A percentile compares a stretch with the other conserved stretches of the same genome.
Conservation (phyloP, 2,797 vertebrate genomes). For the Tapera naevia region DNA sequence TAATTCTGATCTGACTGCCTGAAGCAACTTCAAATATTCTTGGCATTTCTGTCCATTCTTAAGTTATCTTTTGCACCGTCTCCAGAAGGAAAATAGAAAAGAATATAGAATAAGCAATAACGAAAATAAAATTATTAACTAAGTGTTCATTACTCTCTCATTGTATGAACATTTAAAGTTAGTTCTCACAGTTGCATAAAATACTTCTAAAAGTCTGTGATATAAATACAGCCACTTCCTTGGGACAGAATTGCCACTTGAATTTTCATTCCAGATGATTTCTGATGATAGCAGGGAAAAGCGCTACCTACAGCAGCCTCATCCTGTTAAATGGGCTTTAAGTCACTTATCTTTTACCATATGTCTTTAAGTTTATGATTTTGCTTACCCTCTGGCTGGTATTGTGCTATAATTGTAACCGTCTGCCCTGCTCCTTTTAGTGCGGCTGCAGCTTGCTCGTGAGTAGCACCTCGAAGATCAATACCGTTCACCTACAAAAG, state of each 20-base stretch:
- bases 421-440: slow-evolving; percentile 96
- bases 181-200: neutral
- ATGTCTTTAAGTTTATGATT: neutral
- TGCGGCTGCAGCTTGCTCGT: slow-evolving; percentile 94
- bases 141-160: neutral
- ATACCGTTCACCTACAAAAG: slow-evolving; percentile 90
- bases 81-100: neutral
- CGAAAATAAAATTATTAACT: neutral
- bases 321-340: neutral
- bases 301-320: neutral
- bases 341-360: neutral
- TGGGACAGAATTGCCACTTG: neutral
- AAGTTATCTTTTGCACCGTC: neutral
- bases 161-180: neutral
- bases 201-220: neutral
- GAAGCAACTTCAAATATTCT: neutral
- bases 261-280: neutral
- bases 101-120: neutral
- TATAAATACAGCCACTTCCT: neutral
- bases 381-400: slow-evolving; percentile 94
- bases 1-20: neutral
- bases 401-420: slow-evolving; percentile 95
- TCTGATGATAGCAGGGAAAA: neutral
- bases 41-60: neutral
- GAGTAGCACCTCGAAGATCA: slow-evolving; percentile 92